Evolutionary conservation across 2,888 invertebrate genomes (phyloP).

Genomic region (Epirrita christyi): DNA sequence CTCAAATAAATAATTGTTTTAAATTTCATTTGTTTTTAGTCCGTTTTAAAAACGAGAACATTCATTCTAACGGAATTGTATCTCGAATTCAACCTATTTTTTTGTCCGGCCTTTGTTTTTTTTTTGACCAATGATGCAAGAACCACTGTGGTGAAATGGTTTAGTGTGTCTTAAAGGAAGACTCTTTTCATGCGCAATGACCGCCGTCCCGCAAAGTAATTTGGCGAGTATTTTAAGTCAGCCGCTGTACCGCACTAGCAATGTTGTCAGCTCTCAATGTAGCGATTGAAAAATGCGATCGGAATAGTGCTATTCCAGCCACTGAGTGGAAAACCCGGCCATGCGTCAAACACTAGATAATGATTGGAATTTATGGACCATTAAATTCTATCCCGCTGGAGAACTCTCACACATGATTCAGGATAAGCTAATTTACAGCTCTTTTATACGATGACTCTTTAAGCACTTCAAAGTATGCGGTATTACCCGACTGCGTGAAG

Average conservation of each 20-base stretch:
- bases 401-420: constrained; percentile 24
- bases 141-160: too few species aligned
- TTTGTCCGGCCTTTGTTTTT: too few species aligned
- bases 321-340: constrained; percentile 31
- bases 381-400: constrained; percentile 27
- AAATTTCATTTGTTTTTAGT: too few species aligned
- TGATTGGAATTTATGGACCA: constrained; percentile 36
- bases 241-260: background rate
- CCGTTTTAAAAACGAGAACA: too few species aligned
- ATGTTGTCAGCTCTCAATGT: constrained; percentile 3
- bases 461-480: background rate
- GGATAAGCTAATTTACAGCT: constrained; percentile 24
- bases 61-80: too few species aligned
- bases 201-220: background rate
- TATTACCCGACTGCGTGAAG: too few species aligned
- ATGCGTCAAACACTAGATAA: constrained; percentile 39
- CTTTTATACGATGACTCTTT: background rate
- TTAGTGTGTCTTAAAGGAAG: too few species aligned
- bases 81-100: too few species aligned
- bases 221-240: background rate
- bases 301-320: constrained; percentile 18
- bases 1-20: too few species aligned
- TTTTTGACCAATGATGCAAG: too few species aligned
- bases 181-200: too few species aligned
- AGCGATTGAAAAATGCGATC: constrained; percentile 33